Evolutionary conservation across 2,888 invertebrate species (phyloP).

Genomic region (Epistrophe grossulariae): DNA sequence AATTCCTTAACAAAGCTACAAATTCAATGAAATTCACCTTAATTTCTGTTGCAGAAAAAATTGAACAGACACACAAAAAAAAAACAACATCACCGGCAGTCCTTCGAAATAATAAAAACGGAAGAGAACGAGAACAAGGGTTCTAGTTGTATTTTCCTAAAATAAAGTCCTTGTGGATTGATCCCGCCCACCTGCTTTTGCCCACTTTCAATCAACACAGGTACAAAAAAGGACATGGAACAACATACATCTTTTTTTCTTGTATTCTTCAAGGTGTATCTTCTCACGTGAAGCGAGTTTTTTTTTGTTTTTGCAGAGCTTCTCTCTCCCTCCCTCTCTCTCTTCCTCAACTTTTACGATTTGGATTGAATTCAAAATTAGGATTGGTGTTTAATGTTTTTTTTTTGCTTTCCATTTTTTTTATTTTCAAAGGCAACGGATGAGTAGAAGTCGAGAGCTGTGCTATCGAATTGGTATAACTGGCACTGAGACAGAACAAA

Average conservation of each 20-base stretch:
- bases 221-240: slow-evolving; percentile 45
- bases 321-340: slow-evolving; percentile 12
- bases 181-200: slow-evolving; percentile 49
- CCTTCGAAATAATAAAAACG: slow-evolving; percentile 53
- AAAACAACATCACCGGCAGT: slow-evolving; percentile 46
- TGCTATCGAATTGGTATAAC: slow-evolving; percentile 17
- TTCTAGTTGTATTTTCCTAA: slow-evolving; percentile 45
- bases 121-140: slow-evolving; percentile 54
- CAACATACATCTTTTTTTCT: slow-evolving; percentile 36
- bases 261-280: slow-evolving; percentile 52
- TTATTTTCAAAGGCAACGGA: slow-evolving; percentile 4
- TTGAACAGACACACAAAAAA: slow-evolving; percentile 8
- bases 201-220: slow-evolving; percentile 73
- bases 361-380: slow-evolving; percentile 70
- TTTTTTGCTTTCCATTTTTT: slow-evolving; percentile 15
- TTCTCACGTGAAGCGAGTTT: slow-evolving; percentile 57
- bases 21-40: slow-evolving; percentile 11
- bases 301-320: slow-evolving; percentile 30
- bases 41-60: slow-evolving; percentile 1
- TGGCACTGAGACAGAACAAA: slow-evolving; percentile 15
- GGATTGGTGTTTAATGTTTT: slow-evolving; percentile 33
- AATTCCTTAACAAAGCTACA: too few relatives aligned
- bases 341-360: slow-evolving; percentile 47
- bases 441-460: slow-evolving; percentile 16
- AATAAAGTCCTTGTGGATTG: slow-evolving; percentile 43